Conservation (phyloP, 2,888 invertebrate species). For the Drosophila siamana region DNA sequence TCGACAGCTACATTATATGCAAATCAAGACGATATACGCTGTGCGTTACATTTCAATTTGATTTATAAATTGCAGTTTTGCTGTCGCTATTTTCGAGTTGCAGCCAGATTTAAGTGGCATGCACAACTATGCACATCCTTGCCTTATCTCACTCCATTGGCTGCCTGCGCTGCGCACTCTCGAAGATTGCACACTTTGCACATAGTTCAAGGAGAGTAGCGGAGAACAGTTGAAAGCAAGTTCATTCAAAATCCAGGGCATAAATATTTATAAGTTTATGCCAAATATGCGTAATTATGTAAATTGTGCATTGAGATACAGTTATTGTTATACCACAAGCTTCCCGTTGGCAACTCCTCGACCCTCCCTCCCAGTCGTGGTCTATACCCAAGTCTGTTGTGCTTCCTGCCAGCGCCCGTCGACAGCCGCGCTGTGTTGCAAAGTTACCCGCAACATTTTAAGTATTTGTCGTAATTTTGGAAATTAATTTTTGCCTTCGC, state of each 20-base stretch:
- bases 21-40: neutral
- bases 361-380: neutral
- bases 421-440: constrained; percentile 21
- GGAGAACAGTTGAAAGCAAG: constrained; percentile 19
- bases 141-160: neutral
- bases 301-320: constrained; percentile 71
- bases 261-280: constrained; percentile 76
- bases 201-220: neutral
- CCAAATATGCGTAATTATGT: constrained; percentile 75
- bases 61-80: neutral
- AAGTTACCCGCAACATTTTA: constrained; percentile 64
- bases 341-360: neutral
- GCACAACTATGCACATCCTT: neutral
- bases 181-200: neutral
- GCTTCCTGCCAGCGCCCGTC: constrained; percentile 9
- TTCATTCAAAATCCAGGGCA: constrained; percentile 52
- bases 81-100: neutral
- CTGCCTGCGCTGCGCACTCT: neutral
- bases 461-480: constrained; percentile 70
- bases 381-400: neutral
- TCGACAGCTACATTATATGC: neutral
- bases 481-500: constrained; percentile 68
- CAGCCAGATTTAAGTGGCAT: neutral
- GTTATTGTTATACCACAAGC: constrained; percentile 35
- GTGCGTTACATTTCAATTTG: neutral